Conservation (phyloP, 2,113 vertebrate genomes). For the Rhegmatorhina hoffmannsi region DNA sequence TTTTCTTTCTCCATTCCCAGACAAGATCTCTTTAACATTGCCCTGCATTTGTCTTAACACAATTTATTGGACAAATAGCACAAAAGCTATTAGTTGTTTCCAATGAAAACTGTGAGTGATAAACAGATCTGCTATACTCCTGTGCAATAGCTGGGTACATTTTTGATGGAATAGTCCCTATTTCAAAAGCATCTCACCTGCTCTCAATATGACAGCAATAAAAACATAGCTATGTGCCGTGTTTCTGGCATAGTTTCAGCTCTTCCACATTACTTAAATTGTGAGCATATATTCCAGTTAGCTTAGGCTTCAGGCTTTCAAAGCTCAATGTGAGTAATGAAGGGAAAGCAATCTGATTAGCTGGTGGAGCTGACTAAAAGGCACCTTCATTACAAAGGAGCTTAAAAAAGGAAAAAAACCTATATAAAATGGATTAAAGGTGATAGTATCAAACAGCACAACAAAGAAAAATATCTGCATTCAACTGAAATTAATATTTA, state of each 20-base stretch:
- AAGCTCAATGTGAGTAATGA: conserved; percentile 28
- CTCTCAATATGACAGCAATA: neutral
- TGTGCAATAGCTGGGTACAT: neutral
- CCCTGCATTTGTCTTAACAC: neutral
- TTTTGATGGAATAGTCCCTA: neutral
- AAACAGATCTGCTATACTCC: neutral
- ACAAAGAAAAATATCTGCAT: conserved; percentile 1
- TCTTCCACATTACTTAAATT: neutral
- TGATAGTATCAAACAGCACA: neutral
- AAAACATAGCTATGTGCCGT: neutral
- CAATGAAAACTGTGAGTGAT: neutral
- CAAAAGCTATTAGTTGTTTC: neutral
- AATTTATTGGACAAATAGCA: neutral
- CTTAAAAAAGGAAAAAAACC: neutral
- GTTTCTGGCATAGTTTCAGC: conserved; percentile 23
- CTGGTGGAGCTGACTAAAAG: conserved; percentile 5
- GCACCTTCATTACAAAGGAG: conserved; percentile 11
- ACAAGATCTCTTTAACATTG: neutral
- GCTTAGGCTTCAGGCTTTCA: neutral
- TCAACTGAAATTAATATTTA: conserved; percentile 34
- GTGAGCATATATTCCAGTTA: neutral
- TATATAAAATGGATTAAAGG: neutral
- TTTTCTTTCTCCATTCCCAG: neutral
- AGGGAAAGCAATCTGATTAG: conserved; percentile 30
- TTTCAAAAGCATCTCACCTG: neutral